Evolutionary conservation across 2,797 vertebrate species (phyloP).

Genomic region (Siniperca scherzeri): DNA sequence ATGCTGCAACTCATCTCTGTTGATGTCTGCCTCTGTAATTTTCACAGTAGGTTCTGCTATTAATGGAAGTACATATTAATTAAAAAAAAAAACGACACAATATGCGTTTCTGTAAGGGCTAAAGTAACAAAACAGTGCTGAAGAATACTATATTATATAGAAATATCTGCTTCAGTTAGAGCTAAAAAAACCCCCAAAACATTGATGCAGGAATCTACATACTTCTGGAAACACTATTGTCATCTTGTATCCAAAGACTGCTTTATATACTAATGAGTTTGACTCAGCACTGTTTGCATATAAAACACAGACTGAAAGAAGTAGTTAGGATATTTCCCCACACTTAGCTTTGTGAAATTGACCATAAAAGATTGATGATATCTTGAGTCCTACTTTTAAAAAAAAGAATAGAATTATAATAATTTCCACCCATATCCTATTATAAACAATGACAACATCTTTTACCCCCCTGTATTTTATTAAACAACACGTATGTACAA

Average conservation of each 20-base stretch:
- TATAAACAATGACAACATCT: not conserved
- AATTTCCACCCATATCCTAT: not conserved
- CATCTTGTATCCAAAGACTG: conserved; percentile 27
- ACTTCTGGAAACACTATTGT: conserved; percentile 27
- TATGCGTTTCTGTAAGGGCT: not conserved
- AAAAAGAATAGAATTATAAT: not conserved
- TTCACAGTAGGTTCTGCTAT: not conserved
- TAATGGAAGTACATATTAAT: not conserved
- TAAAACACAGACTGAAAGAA: conserved; percentile 50
- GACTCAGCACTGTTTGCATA: conserved; percentile 36
- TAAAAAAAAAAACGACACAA: not conserved
- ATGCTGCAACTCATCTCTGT: conserved; percentile 3
- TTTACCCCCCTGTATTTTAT: conserved; percentile 71
- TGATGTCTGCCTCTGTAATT: conserved; percentile 13
- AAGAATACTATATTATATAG: not conserved
- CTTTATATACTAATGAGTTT: conserved; percentile 35
- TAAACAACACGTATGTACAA: conserved; percentile 83
- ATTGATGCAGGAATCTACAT: not conserved
- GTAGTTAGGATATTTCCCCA: conserved; percentile 50
- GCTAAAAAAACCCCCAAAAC: not conserved
- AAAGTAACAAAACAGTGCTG: not conserved
- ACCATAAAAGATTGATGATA: conserved; percentile 48
- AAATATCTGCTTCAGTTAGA: not conserved
- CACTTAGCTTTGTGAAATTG: conserved; percentile 43
- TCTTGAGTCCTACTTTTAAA: not conserved